Conservation (phyloP, 1,140 invertebrate species). For the Drosophila neocordata region DNA sequence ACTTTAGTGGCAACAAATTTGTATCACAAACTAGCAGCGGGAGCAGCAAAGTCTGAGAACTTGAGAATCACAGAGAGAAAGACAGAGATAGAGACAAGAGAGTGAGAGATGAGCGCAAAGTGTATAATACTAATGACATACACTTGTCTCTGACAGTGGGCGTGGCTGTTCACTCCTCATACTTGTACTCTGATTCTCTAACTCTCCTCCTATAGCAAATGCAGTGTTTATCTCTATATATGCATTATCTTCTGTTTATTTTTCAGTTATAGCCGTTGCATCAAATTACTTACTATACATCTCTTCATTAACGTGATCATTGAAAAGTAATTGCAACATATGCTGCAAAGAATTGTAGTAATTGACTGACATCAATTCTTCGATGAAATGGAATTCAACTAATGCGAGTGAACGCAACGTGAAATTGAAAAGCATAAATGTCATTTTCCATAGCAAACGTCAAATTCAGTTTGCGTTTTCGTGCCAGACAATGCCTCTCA, state of each 20-base stretch:
- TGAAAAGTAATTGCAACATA: neutral
- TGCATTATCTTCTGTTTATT: conserved; percentile 18
- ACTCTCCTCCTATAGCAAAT: neutral
- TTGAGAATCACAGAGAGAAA: conserved; percentile 5
- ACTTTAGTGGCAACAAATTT: conserved; percentile 18
- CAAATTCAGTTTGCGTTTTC: conserved; percentile 42
- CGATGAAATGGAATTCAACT: neutral
- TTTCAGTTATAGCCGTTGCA: conserved; percentile 24
- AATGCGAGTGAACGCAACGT: conserved; percentile 40
- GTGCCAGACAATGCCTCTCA: conserved; percentile 24
- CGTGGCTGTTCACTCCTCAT: conserved; percentile 17
- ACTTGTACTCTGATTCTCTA: neutral
- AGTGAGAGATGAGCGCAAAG: conserved; percentile 10
- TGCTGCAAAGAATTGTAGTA: neutral
- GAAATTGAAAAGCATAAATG: conserved; percentile 56
- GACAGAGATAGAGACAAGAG: neutral
- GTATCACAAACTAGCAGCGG: conserved; percentile 19
- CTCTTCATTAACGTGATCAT: conserved; percentile 16
- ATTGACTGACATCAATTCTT: conserved; percentile 7
- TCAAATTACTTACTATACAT: neutral
- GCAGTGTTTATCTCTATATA: neutral
- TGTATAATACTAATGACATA: conserved; percentile 41
- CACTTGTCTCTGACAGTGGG: conserved; percentile 40
- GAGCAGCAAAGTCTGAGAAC: neutral
- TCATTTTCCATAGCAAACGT: conserved; percentile 48